Evolutionary conservation across 2,113 vertebrate genomes (phyloP).

Genomic region (Muntiacus reevesi): DNA sequence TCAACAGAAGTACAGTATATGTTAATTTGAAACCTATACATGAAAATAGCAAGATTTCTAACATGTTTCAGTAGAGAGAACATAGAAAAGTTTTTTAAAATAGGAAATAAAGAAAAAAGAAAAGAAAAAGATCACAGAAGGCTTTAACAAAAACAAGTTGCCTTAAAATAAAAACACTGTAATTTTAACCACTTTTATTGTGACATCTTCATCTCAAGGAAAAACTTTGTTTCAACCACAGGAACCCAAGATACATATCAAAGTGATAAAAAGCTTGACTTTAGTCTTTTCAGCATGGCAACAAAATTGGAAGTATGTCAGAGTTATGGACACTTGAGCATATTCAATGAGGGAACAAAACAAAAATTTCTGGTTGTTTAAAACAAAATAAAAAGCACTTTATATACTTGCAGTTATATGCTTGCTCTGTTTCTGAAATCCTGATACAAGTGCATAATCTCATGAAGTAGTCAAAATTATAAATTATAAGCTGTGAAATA

Average conservation of each 20-base stretch:
- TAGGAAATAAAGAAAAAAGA: neutral
- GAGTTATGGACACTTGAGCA: neutral
- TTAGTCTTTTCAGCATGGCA: slow-evolving; percentile 31
- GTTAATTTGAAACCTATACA: neutral
- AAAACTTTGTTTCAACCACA: slow-evolving; percentile 66
- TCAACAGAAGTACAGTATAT: neutral
- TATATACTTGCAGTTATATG: neutral
- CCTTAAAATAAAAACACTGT: slow-evolving; percentile 28
- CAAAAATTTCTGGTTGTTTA: slow-evolving; percentile 14
- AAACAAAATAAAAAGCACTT: slow-evolving; percentile 24
- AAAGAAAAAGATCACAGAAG: neutral
- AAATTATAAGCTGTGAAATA: slow-evolving; percentile 16
- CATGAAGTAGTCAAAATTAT: slow-evolving; percentile 37
- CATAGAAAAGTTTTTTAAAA: neutral
- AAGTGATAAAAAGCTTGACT: slow-evolving; percentile 54
- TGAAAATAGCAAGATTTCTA: neutral
- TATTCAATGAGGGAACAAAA: neutral
- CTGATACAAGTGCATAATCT: slow-evolving; percentile 13
- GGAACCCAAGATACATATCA: slow-evolving; percentile 51
- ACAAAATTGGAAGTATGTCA: slow-evolving; percentile 52
- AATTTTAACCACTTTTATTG: slow-evolving; percentile 59
- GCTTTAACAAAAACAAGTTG: slow-evolving; percentile 25
- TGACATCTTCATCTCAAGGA: slow-evolving; percentile 39
- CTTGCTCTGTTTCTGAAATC: slow-evolving; percentile 16
- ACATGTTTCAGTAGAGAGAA: slow-evolving; percentile 27